A percentile compares a stretch with the other conserved stretches of the same genome.
phyloP scores from a whole-genome alignment of 1,140 invertebrate genomes.

The Drosophila nigromelanica region DNA sequence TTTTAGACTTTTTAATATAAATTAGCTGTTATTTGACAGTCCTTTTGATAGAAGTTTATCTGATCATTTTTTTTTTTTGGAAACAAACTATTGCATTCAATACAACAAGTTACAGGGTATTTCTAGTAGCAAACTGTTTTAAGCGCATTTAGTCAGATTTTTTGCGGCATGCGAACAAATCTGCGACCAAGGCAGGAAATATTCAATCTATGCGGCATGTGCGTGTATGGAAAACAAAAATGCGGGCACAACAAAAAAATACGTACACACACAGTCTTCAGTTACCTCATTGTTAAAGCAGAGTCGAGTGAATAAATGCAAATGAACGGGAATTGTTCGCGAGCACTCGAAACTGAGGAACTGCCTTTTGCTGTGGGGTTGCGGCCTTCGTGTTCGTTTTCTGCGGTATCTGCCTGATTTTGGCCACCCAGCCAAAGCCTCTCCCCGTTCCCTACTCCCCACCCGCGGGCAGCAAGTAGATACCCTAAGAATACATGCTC shows the following conservation, averaged over 20 bases:
- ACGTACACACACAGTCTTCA: slow-evolving; percentile 1
- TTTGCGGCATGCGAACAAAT: slow-evolving; percentile 59
- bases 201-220: slow-evolving; percentile 74
- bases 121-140: neutral
- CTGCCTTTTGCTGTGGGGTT: slow-evolving; percentile 22
- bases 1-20: too few species aligned
- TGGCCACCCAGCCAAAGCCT: neutral
- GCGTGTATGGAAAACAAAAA: slow-evolving; percentile 27
- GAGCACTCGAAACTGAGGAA: slow-evolving; percentile 1
- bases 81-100: neutral
- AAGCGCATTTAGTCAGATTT: neutral
- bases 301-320: slow-evolving; percentile 79
- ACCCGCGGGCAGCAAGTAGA: slow-evolving; percentile 19
- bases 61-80: too few species aligned
- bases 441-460: neutral
- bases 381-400: slow-evolving; percentile 26
- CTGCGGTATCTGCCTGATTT: neutral
- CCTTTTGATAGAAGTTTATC: too few species aligned
- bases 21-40: too few species aligned
- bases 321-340: slow-evolving; percentile 51
- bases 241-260: slow-evolving; percentile 6
- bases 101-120: slow-evolving; percentile 1
- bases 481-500: slow-evolving; percentile 54
- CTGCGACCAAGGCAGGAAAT: slow-evolving; percentile 70
- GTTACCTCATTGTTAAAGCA: slow-evolving; percentile 70